Percentiles rank a stretch among this genome's conserved stretches.
These are phyloP conservation scores for Dysmachus trigonus DNA, from an alignment of 2,888 invertebrate species.

Conservation along the genomic window DNA sequence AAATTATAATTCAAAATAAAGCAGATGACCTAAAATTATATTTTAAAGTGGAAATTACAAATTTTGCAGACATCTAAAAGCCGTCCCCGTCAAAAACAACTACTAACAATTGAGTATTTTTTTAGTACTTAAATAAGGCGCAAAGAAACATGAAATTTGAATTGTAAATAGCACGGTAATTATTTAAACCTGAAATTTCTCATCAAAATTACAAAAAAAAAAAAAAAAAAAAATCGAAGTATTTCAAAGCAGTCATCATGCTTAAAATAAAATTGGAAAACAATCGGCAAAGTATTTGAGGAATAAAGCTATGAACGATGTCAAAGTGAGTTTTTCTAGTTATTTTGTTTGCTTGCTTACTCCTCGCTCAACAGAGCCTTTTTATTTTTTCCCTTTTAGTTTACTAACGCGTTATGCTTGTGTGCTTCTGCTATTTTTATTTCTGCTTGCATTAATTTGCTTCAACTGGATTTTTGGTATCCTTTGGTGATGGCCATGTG, in stretches of 20 bases:
- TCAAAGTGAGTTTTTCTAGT: slow-evolving; percentile 14
- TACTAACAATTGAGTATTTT: not conserved
- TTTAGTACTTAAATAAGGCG: not conserved
- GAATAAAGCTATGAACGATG: slow-evolving; percentile 1
- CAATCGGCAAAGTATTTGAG: not conserved
- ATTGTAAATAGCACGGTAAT: not conserved
- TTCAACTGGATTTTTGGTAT: not conserved
- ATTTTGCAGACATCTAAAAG: not conserved
- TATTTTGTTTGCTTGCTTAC: not conserved
- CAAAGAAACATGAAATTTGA: not conserved
- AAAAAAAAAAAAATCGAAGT: not conserved
- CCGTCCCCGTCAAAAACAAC: not conserved
- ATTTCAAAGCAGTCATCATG: not conserved
- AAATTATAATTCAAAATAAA: not conserved
- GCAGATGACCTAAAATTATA: not conserved
- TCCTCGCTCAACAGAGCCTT: not conserved
- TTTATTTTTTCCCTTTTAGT: not conserved
- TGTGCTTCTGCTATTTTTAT: not conserved
- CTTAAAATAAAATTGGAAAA: not conserved
- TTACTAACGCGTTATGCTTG: not conserved
- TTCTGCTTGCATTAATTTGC: not conserved
- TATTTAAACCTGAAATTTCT: not conserved
- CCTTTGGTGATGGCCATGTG: not conserved
- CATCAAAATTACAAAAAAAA: not conserved
- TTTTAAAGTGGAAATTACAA: too few relatives aligned